phyloP scores from a whole-genome alignment of 2,797 vertebrate species.

The Parotocinclus haroldoi region DNA sequence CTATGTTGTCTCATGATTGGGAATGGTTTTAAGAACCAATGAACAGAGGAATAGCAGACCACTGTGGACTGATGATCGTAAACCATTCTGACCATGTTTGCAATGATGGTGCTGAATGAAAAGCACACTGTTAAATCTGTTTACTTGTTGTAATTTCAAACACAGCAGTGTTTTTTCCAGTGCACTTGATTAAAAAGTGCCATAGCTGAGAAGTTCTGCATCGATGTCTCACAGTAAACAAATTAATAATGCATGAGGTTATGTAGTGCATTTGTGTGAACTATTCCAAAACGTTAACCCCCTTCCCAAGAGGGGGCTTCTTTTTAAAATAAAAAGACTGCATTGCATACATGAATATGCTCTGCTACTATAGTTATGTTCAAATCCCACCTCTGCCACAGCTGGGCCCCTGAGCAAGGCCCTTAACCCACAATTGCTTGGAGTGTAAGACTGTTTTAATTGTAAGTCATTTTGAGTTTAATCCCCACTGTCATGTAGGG shows the following conservation, averaged over 20 bases:
- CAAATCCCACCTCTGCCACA: no score
- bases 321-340: constrained; percentile 32
- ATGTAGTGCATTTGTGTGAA: constrained; percentile 41
- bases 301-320: constrained; percentile 39
- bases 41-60: no score
- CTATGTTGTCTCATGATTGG: no score
- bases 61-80: no score
- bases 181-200: not conserved
- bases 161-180: not conserved
- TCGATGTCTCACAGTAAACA: constrained; percentile 46
- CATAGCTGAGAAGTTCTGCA: not conserved
- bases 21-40: no score
- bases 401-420: no score
- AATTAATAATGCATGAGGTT: constrained; percentile 53
- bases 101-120: not conserved
- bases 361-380: not conserved
- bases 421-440: no score
- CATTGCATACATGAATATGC: constrained; percentile 2
- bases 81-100: no score
- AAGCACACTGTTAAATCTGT: no score
- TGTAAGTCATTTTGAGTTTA: no score
- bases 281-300: constrained; percentile 49
- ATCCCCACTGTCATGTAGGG: no score
- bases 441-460: no score
- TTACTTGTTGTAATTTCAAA: not conserved